These are phyloP conservation scores for Centropristis striata DNA, from an alignment of 2,113 vertebrate species.

Conservation along the genomic window DNA sequence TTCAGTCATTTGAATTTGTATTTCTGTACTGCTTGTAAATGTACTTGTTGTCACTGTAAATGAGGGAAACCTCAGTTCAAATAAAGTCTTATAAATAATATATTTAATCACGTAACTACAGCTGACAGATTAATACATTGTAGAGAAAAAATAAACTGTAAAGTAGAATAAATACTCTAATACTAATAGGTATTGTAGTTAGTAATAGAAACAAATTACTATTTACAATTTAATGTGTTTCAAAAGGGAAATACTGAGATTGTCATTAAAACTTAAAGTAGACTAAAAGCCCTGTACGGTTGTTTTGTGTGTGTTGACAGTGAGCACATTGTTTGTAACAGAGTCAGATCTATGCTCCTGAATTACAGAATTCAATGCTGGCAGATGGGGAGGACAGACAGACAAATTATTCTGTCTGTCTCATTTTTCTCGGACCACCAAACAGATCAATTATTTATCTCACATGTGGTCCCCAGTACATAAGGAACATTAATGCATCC, in stretches of 20 bases:
- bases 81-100: no score
- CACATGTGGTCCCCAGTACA: constrained; percentile 48
- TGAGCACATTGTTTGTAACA: not conserved
- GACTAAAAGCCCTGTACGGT: not conserved
- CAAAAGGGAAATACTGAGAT: not conserved
- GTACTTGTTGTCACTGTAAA: no score
- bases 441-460: constrained; percentile 87
- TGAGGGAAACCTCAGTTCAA: no score
- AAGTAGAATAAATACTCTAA: no score
- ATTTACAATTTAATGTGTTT: not conserved
- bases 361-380: constrained; percentile 43
- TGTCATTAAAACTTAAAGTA: not conserved
- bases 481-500: constrained; percentile 65
- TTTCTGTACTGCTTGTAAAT: no score
- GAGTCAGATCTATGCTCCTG: constrained; percentile 36
- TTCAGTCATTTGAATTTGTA: no score
- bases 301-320: not conserved
- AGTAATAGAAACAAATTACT: not conserved
- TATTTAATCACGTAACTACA: no score
- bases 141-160: no score
- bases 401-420: constrained; percentile 79
- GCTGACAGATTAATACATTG: no score
- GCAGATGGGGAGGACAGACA: constrained; percentile 81
- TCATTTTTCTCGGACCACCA: constrained; percentile 71
- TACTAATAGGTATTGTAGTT: no score